Percentiles rank a stretch among this genome's conserved stretches.
These are phyloP conservation scores for Papio anubis DNA, from an alignment of 2,113 vertebrate species.

Conservation along the genomic window DNA sequence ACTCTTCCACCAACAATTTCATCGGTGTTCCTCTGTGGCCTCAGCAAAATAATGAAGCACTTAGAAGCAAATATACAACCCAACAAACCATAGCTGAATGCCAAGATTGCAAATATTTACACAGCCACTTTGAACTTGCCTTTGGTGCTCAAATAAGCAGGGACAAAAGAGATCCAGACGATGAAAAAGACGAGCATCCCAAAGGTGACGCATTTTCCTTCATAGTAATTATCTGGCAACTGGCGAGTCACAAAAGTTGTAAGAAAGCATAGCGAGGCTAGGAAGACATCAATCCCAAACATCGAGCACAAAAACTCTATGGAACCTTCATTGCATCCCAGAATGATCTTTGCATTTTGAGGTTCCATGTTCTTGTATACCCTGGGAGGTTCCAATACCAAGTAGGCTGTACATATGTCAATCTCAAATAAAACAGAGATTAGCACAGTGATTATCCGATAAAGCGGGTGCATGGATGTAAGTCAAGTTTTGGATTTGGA, in stretches of 20 bases:
- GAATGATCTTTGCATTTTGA: conserved; percentile 90
- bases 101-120: conserved; percentile 92
- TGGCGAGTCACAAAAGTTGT: conserved; percentile 87
- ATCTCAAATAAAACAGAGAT: conserved; percentile 80
- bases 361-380: conserved; percentile 88
- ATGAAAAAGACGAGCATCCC: conserved; percentile 93
- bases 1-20: conserved; percentile 85
- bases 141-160: conserved; percentile 91
- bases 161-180: conserved; percentile 92
- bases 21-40: conserved; percentile 88
- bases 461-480: conserved; percentile 78
- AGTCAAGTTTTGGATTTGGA: conserved; percentile 81
- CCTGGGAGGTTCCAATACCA: conserved; percentile 84
- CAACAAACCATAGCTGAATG: conserved; percentile 91
- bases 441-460: conserved; percentile 84
- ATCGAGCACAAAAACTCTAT: conserved; percentile 88
- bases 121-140: conserved; percentile 93
- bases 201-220: conserved; percentile 90
- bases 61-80: conserved; percentile 90
- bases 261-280: conserved; percentile 87
- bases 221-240: conserved; percentile 89
- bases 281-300: conserved; percentile 88
- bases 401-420: conserved; percentile 85
- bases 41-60: conserved; percentile 89
- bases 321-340: conserved; percentile 89